Conservation (phyloP, 2,888 invertebrate species). For the Macrophya alboannulata region DNA sequence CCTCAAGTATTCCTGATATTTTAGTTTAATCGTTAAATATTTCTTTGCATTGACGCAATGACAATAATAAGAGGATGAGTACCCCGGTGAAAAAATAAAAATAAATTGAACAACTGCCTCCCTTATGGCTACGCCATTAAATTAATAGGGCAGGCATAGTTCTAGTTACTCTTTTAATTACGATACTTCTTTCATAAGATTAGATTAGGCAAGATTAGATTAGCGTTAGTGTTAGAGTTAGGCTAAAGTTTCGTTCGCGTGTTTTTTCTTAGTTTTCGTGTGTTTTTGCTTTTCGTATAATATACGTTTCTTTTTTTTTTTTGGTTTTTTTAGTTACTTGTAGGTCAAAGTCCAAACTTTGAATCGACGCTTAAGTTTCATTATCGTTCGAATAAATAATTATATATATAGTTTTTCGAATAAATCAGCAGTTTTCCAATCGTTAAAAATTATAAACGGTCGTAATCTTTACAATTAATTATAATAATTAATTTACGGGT, state of each 20-base stretch:
- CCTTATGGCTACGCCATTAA: conserved; percentile 37
- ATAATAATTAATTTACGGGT: conserved; percentile 32
- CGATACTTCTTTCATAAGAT: conserved; percentile 47
- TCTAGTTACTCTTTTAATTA: conserved; percentile 40
- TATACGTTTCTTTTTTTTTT: conserved; percentile 10
- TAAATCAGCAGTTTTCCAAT: conserved; percentile 52
- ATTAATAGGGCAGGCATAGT: conserved; percentile 18
- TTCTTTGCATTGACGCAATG: conserved; percentile 53
- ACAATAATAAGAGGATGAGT: conserved; percentile 60
- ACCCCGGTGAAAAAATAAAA: conserved; percentile 57
- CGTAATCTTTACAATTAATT: conserved; percentile 18
- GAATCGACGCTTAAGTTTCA: conserved; percentile 23
- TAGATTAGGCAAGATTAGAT: conserved; percentile 45
- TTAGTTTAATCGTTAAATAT: conserved; percentile 34
- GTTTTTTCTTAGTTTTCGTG: conserved; percentile 36
- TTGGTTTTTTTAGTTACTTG: conserved; percentile 16
- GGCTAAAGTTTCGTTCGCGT: conserved; percentile 48
- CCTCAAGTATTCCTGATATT: conserved; percentile 42
- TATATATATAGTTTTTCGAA: conserved; percentile 25
- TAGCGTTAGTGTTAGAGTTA: conserved; percentile 32
- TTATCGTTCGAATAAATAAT: conserved; percentile 47
- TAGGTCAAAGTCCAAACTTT: neutral
- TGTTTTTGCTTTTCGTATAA: conserved; percentile 33
- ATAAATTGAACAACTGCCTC: conserved; percentile 4
- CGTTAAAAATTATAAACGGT: conserved; percentile 11